Conservation (phyloP, 1,140 invertebrate genomes). For the silkworm (Bombyx mori) region DNA sequence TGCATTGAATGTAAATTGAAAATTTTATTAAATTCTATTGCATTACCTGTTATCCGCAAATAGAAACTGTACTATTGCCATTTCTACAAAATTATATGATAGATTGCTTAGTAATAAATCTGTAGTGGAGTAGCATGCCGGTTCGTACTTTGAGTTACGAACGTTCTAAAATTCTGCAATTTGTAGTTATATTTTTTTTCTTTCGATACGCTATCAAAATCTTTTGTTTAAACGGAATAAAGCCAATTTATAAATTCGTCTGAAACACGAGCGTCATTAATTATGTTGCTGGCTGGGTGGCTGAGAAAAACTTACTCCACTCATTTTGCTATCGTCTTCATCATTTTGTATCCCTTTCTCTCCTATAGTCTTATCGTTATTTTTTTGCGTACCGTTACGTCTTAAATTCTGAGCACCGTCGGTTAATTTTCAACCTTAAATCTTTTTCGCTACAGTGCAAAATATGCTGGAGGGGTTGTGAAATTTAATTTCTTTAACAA, state of each 20-base stretch:
- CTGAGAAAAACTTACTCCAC: constrained; percentile 68
- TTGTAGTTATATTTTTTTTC: not conserved
- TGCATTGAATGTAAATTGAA: constrained; percentile 11
- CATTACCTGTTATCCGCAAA: constrained; percentile 10
- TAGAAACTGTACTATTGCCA: no score
- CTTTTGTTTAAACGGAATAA: constrained; percentile 50
- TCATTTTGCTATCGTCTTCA: constrained; percentile 64
- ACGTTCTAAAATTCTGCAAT: not conserved
- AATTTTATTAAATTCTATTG: constrained; percentile 14
- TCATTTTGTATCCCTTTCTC: constrained; percentile 44
- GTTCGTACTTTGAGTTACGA: not conserved
- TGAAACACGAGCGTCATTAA: constrained; percentile 65
- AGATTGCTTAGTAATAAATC: no score
- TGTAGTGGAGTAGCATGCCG: no score
- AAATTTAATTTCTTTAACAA: constrained; percentile 23
- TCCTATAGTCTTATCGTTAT: constrained; percentile 23
- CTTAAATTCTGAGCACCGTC: constrained; percentile 2
- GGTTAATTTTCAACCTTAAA: constrained; percentile 11
- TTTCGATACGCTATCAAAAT: constrained; percentile 1
- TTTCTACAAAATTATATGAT: no score
- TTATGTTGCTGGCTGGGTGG: constrained; percentile 71
- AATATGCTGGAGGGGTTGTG: constrained; percentile 10
- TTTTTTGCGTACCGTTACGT: constrained; percentile 6
- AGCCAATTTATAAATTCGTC: constrained; percentile 69
- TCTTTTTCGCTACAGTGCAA: constrained; percentile 11